Evolutionary conservation across 92 coral and sea anemone species (phyloP), one percentile per base, ranked within the genome.

Genomic region (Montipora capitata): DNA sequence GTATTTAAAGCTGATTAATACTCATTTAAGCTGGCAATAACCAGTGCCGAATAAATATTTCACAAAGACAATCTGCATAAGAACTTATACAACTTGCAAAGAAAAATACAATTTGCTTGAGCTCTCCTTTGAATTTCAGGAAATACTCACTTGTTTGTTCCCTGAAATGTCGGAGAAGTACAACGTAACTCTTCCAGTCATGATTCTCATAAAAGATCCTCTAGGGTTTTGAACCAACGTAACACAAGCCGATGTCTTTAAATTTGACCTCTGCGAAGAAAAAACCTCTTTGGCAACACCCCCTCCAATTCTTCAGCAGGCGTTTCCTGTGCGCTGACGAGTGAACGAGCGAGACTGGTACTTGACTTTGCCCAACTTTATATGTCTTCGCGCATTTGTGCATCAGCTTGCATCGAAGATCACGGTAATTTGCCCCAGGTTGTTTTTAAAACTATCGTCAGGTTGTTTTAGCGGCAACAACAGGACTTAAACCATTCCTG

Each of bases 121-220:
- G 68, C 59, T 54, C 10, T 16, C 41, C 2, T 11, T 45, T 12
- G 15, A 58, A 51, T 61, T 44, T 58, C 42, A 67, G 56, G 66
- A 40, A 35, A 16, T 8, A 72, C 90, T 85, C 41, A 92, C 95
- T 88, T 92, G 95, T 76, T 77, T 69, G 43, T 77, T 94, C 42
- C 94, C 89, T 16, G 95, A 82, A 44, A 86, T 81, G 61, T 75
- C 80, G 27, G 98, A 92, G 54, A 72, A 18, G 77, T 77, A 92
- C 35, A 94, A 52, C 18, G 83, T 81, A 43, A 94, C 92, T 73
- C 72, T 77, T 61, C 76, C 89, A 81, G 81, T 75, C 96, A 94
- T 94, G 51, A 59, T 94, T 83, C 42, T 9, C 54, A 39, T 4
- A 52, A 39, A 40, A 40, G 56, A 11, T 72, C 17, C 87, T n/a